These are phyloP conservation scores for Alitta virens DNA, from an alignment of 2,888 invertebrate species.

Conservation along the genomic window DNA sequence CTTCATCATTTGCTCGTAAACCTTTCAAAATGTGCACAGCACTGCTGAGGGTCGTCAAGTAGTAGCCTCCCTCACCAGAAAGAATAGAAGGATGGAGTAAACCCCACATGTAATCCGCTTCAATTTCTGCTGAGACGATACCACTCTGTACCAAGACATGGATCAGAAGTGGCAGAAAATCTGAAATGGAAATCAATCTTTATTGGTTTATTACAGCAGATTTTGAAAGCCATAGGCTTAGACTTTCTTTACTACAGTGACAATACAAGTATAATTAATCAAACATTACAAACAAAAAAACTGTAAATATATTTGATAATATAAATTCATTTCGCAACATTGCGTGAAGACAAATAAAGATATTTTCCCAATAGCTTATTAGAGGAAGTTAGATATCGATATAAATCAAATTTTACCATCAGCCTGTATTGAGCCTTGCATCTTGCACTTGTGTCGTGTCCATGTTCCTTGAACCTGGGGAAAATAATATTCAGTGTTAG, in stretches of 20 bases:
- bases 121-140: constrained; percentile 87
- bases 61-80: constrained; percentile 91
- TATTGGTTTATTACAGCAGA: too few relatives aligned
- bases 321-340: too few relatives aligned
- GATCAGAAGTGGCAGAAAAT: constrained; percentile 86
- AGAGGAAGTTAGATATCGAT: too few relatives aligned
- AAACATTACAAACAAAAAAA: too few relatives aligned
- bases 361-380: background rate
- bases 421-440: constrained; percentile 3
- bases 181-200: constrained; percentile 60
- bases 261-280: too few relatives aligned
- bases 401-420: constrained; percentile 14
- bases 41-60: constrained; percentile 87
- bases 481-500: too few relatives aligned
- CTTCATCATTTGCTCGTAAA: constrained; percentile 50
- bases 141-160: constrained; percentile 88
- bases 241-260: too few relatives aligned
- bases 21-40: constrained; percentile 86
- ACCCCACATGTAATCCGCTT: constrained; percentile 94
- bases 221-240: too few relatives aligned
- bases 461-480: too few relatives aligned
- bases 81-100: constrained; percentile 85
- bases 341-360: too few relatives aligned
- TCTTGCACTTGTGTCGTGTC: background rate
- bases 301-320: too few relatives aligned